These are phyloP conservation scores for Drosophila equinoxialis DNA, from an alignment of 1,140 invertebrate genomes.

Conservation along the genomic window DNA sequence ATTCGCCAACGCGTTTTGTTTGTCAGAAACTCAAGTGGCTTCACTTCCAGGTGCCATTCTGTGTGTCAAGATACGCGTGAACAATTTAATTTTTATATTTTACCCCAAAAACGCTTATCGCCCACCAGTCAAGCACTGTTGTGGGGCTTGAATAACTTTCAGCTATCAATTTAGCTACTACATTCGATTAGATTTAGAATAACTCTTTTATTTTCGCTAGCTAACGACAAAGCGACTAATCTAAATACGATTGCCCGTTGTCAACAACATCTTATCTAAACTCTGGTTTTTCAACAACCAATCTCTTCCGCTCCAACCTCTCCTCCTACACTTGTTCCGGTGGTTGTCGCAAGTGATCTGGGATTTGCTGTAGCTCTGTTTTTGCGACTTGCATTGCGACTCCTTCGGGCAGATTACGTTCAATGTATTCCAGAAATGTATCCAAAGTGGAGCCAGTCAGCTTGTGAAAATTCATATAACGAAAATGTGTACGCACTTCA, in stretches of 20 bases:
- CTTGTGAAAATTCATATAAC: slow-evolving; percentile 91
- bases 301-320: background rate
- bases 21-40: slow-evolving; percentile 36
- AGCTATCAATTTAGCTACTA: slow-evolving; percentile 21
- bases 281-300: background rate
- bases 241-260: background rate
- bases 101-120: slow-evolving; percentile 32
- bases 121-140: slow-evolving; percentile 31
- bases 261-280: slow-evolving; percentile 15
- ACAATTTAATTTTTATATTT: slow-evolving; percentile 34
- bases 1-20: slow-evolving; percentile 45
- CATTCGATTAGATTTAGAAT: background rate
- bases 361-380: slow-evolving; percentile 86
- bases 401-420: slow-evolving; percentile 98
- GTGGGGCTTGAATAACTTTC: slow-evolving; percentile 13
- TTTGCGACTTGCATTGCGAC: slow-evolving; percentile 97
- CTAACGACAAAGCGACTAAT: background rate
- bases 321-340: slow-evolving; percentile 64
- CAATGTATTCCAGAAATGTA: slow-evolving; percentile 97
- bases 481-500: slow-evolving; percentile 96
- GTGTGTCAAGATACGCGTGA: slow-evolving; percentile 57
- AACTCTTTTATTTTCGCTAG: slow-evolving; percentile 15
- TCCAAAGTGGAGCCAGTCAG: slow-evolving; percentile 97
- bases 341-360: slow-evolving; percentile 84
- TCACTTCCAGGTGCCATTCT: slow-evolving; percentile 25